Evolutionary conservation across 2,888 invertebrate genomes (phyloP).

Genomic region (Synanthedon andrenaeformis): DNA sequence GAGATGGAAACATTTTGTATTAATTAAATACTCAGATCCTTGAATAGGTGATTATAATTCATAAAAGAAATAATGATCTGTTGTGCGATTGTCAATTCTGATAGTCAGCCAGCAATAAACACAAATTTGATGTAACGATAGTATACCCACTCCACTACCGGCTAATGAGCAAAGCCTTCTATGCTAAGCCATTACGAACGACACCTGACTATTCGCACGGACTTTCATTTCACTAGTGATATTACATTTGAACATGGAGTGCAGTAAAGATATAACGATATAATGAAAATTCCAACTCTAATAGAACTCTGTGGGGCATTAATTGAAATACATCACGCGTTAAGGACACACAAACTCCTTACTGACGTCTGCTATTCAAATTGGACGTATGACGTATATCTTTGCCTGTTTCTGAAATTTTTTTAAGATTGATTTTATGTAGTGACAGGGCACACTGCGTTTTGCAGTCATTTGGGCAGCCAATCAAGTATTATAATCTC

Average conservation of each 20-base stretch:
- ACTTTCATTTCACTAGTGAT: slow-evolving; percentile 39
- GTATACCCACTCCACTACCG: slow-evolving; percentile 29
- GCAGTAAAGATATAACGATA: slow-evolving; percentile 35
- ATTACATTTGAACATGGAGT: slow-evolving; percentile 15
- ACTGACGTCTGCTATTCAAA: no score
- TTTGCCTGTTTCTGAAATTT: no score
- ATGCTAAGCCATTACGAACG: slow-evolving; percentile 36
- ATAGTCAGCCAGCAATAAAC: slow-evolving; percentile 21
- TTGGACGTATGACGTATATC: no score
- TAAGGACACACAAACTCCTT: no score
- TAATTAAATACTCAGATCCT: no score
- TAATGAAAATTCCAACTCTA: slow-evolving; percentile 49
- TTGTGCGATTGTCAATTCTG: neutral
- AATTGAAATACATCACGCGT: neutral
- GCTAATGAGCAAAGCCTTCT: slow-evolving; percentile 60
- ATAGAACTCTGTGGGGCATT: neutral
- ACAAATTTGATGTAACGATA: slow-evolving; percentile 39
- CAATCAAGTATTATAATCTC: no score
- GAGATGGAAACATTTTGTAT: neutral
- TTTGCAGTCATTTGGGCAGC: no score
- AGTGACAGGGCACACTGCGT: no score
- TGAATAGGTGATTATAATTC: neutral
- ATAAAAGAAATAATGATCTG: neutral
- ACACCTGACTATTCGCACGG: slow-evolving; percentile 49
- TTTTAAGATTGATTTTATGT: no score